phyloP scores from a whole-genome alignment of 2,113 vertebrate species.

The Cygnus buccinator region DNA sequence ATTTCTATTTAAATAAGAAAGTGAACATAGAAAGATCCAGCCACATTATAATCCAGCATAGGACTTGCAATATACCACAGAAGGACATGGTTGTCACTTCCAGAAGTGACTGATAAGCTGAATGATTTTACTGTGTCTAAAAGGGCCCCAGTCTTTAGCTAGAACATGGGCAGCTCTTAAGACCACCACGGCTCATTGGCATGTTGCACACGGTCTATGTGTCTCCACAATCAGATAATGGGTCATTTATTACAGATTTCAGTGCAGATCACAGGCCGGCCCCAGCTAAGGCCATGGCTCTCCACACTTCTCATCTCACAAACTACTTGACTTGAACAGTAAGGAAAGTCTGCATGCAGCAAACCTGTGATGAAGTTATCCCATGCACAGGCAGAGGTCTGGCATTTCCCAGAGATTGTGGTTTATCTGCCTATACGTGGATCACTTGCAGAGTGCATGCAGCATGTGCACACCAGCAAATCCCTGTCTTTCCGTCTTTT shows the following conservation, averaged over 20 bases:
- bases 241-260: background rate
- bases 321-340: background rate
- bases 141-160: background rate
- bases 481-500: background rate
- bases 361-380: background rate
- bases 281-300: background rate
- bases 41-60: background rate
- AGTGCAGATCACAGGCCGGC: background rate
- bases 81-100: background rate
- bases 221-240: background rate
- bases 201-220: accelerated
- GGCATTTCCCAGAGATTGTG: background rate
- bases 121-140: background rate
- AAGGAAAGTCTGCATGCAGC: background rate
- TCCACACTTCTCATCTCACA: background rate
- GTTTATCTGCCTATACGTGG: background rate
- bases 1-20: background rate
- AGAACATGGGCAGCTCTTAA: background rate
- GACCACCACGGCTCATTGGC: background rate
- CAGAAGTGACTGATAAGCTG: background rate
- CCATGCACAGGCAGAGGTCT: background rate
- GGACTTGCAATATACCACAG: background rate
- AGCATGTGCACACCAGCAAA: background rate
- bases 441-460: accelerated
- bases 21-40: background rate